phyloP scores from a whole-genome alignment of 1,140 invertebrate species.

The Penaeus chinensis region DNA sequence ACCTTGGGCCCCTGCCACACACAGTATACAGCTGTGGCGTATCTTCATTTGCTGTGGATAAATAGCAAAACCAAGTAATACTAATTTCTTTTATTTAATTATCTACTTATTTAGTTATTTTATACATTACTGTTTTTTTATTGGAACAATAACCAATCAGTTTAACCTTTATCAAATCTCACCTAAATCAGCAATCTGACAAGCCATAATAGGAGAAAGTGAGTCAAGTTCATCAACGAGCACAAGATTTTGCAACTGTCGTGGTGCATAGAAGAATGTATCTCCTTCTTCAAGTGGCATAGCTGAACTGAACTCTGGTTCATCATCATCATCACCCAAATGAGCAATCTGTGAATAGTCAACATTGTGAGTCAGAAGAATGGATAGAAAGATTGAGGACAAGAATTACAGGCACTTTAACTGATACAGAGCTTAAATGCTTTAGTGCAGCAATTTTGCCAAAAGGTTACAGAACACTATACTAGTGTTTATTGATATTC shows the following conservation, averaged over 20 bases:
- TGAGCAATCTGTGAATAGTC: constrained; percentile 88
- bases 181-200: constrained; percentile 78
- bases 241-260: constrained; percentile 94
- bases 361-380: not conserved
- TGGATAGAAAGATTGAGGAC: not conserved
- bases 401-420: no score
- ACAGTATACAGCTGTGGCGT: constrained; percentile 97
- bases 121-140: not conserved
- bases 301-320: constrained; percentile 98
- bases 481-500: no score
- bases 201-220: constrained; percentile 91
- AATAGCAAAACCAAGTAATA: no score
- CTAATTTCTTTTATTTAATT: not conserved
- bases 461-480: no score
- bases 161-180: constrained; percentile 11
- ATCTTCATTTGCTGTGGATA: constrained; percentile 88
- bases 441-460: no score
- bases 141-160: not conserved
- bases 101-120: not conserved
- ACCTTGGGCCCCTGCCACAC: constrained; percentile 94
- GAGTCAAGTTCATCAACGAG: constrained; percentile 98
- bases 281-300: constrained; percentile 99
- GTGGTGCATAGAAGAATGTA: constrained; percentile 98
- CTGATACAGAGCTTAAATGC: no score
- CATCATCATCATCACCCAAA: constrained; percentile 98